Conservation (phyloP, 2,797 vertebrate species). For the Hoplostethus mediterraneus region DNA sequence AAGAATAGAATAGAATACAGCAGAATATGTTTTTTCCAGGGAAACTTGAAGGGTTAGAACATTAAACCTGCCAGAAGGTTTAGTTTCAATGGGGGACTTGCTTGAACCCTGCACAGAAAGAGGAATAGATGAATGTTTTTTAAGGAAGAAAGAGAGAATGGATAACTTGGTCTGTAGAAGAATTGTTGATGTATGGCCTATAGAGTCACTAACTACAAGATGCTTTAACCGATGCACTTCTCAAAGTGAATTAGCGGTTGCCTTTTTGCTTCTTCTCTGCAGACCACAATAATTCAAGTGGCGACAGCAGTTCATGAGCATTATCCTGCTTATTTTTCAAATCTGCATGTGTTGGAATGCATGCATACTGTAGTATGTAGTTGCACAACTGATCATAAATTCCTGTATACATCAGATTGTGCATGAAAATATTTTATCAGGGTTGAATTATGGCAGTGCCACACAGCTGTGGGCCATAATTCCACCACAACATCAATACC, state of each 20-base stretch:
- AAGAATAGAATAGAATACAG: background rate
- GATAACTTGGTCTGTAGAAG: conserved; percentile 5
- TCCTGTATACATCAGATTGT: conserved; percentile 66
- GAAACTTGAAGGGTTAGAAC: background rate
- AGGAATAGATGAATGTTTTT: background rate
- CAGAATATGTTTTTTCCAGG: background rate
- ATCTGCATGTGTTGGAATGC: conserved; percentile 37
- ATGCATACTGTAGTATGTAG: conserved; percentile 9
- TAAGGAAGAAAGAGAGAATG: background rate
- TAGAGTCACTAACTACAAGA: conserved; percentile 4
- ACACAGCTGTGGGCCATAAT: conserved; percentile 52
- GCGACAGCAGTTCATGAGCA: conserved; percentile 24
- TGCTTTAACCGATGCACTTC: conserved; percentile 34
- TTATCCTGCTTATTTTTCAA: conserved; percentile 63
- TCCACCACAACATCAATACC: background rate
- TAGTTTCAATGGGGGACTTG: background rate
- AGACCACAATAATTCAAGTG: conserved; percentile 56
- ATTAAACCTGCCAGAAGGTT: background rate
- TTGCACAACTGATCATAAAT: conserved; percentile 69
- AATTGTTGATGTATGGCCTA: conserved; percentile 3
- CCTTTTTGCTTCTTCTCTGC: conserved; percentile 54
- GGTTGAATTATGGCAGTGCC: conserved; percentile 66
- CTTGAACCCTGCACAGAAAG: conserved; percentile 6
- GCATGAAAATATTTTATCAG: conserved; percentile 63
- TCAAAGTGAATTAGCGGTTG: conserved; percentile 67